Base-by-base conservation (phyloP, 2,797 vertebrate species). In the Cheirogaleus major region DNA sequence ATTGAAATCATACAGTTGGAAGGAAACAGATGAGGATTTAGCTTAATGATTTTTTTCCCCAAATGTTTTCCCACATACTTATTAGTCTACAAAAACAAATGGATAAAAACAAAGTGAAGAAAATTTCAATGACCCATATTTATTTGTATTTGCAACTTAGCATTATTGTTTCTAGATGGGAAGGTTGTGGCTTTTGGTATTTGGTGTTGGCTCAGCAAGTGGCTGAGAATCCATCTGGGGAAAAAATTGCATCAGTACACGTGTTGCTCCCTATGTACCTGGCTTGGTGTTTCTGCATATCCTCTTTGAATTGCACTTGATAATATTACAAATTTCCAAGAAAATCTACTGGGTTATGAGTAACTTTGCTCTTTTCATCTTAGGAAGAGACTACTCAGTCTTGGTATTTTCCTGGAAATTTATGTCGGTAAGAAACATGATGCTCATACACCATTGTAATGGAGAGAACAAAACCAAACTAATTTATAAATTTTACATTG, bases 371-470 rank as follows among this genome's bases (percentile, higher is more conserved):
- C 72, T 90, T 88, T 38, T 41, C 30, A 55, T 61, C 32, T 65
- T 18, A 32, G 41, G 11, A 52, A 67, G 20, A 17, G 10, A 55
- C 43, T 82, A 41, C 20, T 67, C 41, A 76, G 35, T 59, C 12
- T 38, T 23, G 7, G 22, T 63, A 20, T 69, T 89, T 92, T 75
- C 72, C 67, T 89, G 14, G 69, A 69, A 81, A 89, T 14, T 76
- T 7, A 48, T 38, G 20, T 27, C 14, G 11, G 12, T 50, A 50
- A 79, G n/a, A 95, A 87, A 35, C 1, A 20, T 13, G 2, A 32
- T 50, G 35, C 9, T 52, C 15, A 8, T 20, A 55, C 5, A 15
- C 5, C 38, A 88, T 10, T 84, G 30, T 41, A 48, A 38, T 27
- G 1, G 25, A 81, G 55, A 43, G 27, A 59, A 23, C 30, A 82